phyloP scores from a whole-genome alignment of 1,140 invertebrate genomes.

The Drosophila melanica region DNA sequence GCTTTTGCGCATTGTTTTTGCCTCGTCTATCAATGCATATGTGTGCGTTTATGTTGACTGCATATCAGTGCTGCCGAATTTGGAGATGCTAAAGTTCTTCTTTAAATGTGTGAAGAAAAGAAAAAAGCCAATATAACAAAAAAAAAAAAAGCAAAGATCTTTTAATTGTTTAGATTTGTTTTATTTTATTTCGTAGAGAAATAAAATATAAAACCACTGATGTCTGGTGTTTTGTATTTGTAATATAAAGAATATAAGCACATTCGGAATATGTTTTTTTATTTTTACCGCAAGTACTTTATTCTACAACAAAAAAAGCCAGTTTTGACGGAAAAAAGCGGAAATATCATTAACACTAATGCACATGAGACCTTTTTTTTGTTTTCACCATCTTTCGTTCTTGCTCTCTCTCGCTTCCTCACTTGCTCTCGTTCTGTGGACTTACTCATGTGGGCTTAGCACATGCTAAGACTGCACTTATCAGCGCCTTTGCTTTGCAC shows the following conservation, averaged over 20 bases:
- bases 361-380: conserved; percentile 4
- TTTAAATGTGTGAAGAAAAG: too few species aligned
- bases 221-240: too few species aligned
- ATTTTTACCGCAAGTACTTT: too few species aligned
- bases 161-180: too few species aligned
- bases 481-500: conserved; percentile 28
- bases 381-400: conserved; percentile 1
- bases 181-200: too few species aligned
- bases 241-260: too few species aligned
- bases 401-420: background rate
- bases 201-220: too few species aligned
- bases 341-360: background rate
- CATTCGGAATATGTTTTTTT: too few species aligned
- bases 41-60: background rate
- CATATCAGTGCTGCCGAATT: background rate
- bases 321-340: background rate
- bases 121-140: background rate
- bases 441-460: conserved; percentile 25
- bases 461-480: conserved; percentile 46
- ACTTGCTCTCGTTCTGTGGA: background rate
- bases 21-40: background rate
- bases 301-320: too few species aligned
- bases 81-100: background rate
- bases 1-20: conserved; percentile 2
- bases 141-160: too few species aligned